A percentile compares a stretch with the other conserved stretches of the same genome.
These are phyloP conservation scores for Halcyon chelicuti DNA, from an alignment of 2,797 vertebrate species.

Conservation along the genomic window DNA sequence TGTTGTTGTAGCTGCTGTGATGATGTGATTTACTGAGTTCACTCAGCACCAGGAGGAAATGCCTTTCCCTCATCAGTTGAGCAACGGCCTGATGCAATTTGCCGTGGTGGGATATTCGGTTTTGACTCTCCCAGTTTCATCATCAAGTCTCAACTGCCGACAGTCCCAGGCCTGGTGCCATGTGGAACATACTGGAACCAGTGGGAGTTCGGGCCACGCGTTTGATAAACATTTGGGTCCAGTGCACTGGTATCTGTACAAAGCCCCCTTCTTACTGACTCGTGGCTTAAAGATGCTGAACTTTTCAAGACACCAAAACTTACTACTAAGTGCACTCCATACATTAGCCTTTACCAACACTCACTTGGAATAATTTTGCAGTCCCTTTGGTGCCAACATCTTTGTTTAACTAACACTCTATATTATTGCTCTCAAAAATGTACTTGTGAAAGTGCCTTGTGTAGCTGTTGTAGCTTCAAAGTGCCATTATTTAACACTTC, in stretches of 20 bases:
- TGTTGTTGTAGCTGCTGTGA: not conserved
- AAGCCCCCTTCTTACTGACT: not conserved
- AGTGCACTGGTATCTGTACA: not conserved
- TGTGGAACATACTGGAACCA: fast-evolving
- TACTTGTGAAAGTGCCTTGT: slow-evolving; percentile 79
- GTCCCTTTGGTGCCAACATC: slow-evolving; percentile 72
- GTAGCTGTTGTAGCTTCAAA: slow-evolving; percentile 71
- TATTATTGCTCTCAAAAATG: slow-evolving; percentile 78
- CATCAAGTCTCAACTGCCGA: not conserved
- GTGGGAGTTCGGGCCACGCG: not conserved
- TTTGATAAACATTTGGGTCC: not conserved
- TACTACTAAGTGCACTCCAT: slow-evolving; percentile 34
- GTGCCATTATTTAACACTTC: slow-evolving; percentile 78
- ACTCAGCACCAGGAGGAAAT: not conserved
- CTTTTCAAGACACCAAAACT: slow-evolving; percentile 47
- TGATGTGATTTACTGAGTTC: not conserved
- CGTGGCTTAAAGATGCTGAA: not conserved
- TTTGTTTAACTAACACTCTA: slow-evolving; percentile 80
- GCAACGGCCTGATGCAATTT: not conserved
- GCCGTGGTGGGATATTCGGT: not conserved
- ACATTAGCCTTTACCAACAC: slow-evolving; percentile 56
- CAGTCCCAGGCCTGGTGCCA: not conserved
- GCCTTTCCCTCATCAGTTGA: not conserved
- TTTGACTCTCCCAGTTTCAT: not conserved
- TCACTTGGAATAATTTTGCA: slow-evolving; percentile 72